Percentiles rank a stretch among this genome's conserved stretches.
Conservation (phyloP, 2,888 invertebrate genomes). For the Perizoma flavofasciatum region DNA sequence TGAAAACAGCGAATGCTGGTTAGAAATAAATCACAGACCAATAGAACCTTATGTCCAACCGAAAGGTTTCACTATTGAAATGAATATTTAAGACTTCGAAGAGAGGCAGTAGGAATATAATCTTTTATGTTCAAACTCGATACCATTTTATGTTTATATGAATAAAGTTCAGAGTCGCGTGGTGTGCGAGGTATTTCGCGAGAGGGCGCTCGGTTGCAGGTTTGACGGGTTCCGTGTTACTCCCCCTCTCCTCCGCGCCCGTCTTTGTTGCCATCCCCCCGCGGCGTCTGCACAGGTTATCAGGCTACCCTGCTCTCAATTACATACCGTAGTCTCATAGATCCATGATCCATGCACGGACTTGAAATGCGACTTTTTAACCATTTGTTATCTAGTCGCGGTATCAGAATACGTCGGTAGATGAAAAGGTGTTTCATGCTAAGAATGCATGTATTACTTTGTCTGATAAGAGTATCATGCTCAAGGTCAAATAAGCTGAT, state of each 20-base stretch:
- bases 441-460: too few relatives aligned
- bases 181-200: slow-evolving; percentile 66
- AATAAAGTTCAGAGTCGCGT: slow-evolving; percentile 42
- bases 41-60: slow-evolving; percentile 65
- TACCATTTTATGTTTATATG: not conserved
- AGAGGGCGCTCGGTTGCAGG: slow-evolving; percentile 69
- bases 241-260: slow-evolving; percentile 50
- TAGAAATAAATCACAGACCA: slow-evolving; percentile 52
- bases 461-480: too few relatives aligned
- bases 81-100: slow-evolving; percentile 59
- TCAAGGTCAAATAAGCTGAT: too few relatives aligned
- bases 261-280: slow-evolving; percentile 42
- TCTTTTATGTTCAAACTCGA: slow-evolving; percentile 48
- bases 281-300: slow-evolving; percentile 55
- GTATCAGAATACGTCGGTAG: slow-evolving; percentile 6
- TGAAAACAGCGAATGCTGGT: slow-evolving; percentile 27
- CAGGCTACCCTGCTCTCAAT: slow-evolving; percentile 42
- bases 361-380: slow-evolving; percentile 27
- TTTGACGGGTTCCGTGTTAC: slow-evolving; percentile 82
- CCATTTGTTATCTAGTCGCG: slow-evolving; percentile 7
- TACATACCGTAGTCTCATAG: slow-evolving; percentile 46
- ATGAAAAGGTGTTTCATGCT: slow-evolving; percentile 2
- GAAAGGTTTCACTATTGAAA: slow-evolving; percentile 66
- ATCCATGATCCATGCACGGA: slow-evolving; percentile 40
- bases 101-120: slow-evolving; percentile 65